Conservation (phyloP, 2,797 vertebrate species). For the Hippoglossus hippoglossus region DNA sequence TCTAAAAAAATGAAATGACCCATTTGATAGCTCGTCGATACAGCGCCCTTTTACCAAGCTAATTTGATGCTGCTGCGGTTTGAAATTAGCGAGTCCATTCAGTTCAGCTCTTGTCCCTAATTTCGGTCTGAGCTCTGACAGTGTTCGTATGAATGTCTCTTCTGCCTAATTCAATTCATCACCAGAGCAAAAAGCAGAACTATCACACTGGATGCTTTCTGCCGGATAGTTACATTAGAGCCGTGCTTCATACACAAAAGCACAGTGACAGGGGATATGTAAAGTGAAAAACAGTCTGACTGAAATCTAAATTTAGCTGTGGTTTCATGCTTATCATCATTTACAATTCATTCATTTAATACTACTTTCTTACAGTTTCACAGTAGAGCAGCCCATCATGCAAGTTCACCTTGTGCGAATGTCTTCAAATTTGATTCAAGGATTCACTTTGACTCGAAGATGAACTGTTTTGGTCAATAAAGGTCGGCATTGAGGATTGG, state of each 20-base stretch:
- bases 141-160: conserved; percentile 35
- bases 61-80: conserved; percentile 29
- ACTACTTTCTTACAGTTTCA: too few species aligned
- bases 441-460: too few species aligned
- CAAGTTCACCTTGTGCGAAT: too few species aligned
- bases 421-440: too few species aligned
- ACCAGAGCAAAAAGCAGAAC: conserved; percentile 32
- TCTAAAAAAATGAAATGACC: conserved; percentile 26
- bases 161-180: conserved; percentile 56
- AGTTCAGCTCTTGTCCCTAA: conserved; percentile 19
- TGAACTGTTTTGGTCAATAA: too few species aligned
- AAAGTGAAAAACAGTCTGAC: conserved; percentile 51
- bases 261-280: conserved; percentile 57
- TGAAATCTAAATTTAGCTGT: conserved; percentile 51
- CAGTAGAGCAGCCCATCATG: too few species aligned
- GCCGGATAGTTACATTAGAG: conserved; percentile 31
- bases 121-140: conserved; percentile 34
- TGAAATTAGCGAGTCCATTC: conserved; percentile 37
- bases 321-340: conserved; percentile 49
- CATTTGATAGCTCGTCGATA: conserved; percentile 36
- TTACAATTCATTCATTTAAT: not conserved
- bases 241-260: conserved; percentile 47
- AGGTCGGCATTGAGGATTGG: too few species aligned
- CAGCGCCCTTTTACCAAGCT: conserved; percentile 21
- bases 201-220: conserved; percentile 29